phyloP scores from a whole-genome alignment of 2,797 vertebrate species.

The Toxotes lorentzi region DNA sequence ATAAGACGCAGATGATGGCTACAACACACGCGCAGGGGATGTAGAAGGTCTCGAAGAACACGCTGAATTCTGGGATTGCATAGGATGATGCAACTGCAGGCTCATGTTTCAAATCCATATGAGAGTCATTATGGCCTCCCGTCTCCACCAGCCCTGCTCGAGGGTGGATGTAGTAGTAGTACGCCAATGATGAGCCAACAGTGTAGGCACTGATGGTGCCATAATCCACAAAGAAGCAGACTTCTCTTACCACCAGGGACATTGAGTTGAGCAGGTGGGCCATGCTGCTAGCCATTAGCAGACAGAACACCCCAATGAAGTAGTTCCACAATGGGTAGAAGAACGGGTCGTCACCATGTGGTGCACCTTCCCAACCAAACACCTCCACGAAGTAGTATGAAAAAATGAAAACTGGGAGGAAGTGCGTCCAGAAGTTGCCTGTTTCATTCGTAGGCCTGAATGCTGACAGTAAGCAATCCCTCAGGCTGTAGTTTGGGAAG shows the following conservation, averaged over 20 bases:
- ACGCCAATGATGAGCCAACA: constrained; percentile 80
- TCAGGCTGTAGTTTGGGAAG: constrained; percentile 86
- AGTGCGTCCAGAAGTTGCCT: constrained; percentile 90
- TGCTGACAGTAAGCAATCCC: constrained; percentile 84
- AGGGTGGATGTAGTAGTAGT: constrained; percentile 83
- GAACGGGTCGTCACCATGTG: constrained; percentile 68
- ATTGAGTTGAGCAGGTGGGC: constrained; percentile 87
- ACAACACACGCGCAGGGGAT: constrained; percentile 84
- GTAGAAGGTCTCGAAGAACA: constrained; percentile 84
- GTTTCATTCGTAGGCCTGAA: constrained; percentile 90
- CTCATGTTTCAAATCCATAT: background rate
- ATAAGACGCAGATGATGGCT: constrained; percentile 84
- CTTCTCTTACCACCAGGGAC: constrained; percentile 84
- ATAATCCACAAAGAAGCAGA: constrained; percentile 88
- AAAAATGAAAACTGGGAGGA: constrained; percentile 87
- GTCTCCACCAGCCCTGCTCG: constrained; percentile 70
- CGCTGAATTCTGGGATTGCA: constrained; percentile 39
- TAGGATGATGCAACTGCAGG: background rate
- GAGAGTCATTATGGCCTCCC: constrained; percentile 51
- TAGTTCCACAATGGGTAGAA: constrained; percentile 88
- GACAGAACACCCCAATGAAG: constrained; percentile 82
- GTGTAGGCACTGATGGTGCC: constrained; percentile 85
- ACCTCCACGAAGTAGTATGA: constrained; percentile 83
- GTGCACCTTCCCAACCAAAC: constrained; percentile 78
- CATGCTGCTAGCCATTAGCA: constrained; percentile 85